Conservation (phyloP, 2,797 vertebrate species). For the Octomys mimax region DNA sequence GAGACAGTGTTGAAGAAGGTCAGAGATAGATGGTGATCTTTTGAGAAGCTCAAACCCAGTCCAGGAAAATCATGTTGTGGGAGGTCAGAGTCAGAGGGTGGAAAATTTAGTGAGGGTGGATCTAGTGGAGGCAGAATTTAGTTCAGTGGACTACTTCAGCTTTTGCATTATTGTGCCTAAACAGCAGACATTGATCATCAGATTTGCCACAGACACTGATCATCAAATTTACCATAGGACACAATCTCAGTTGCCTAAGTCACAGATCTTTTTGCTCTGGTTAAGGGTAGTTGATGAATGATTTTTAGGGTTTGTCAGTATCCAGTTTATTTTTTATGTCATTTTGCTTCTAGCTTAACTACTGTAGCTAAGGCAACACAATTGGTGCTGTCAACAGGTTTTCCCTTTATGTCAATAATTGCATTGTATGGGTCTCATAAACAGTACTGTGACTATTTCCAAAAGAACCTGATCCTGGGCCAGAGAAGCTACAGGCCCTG, state of each 20-base stretch:
- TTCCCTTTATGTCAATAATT: background rate
- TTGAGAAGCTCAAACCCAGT: background rate
- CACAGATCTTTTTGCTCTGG: background rate
- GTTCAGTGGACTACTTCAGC: background rate
- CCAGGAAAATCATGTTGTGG: background rate
- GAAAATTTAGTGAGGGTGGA: background rate
- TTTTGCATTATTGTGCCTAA: background rate
- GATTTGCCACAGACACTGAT: background rate
- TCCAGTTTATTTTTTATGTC: background rate
- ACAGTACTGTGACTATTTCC: background rate
- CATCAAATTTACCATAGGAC: background rate
- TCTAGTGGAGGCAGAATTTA: background rate
- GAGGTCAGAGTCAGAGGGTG: background rate
- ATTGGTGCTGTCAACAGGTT: background rate
- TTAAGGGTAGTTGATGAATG: background rate
- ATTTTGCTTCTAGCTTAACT: background rate
- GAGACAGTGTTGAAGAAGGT: background rate
- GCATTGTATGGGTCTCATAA: background rate
- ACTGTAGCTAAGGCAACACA: background rate
- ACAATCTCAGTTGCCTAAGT: background rate
- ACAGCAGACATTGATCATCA: background rate
- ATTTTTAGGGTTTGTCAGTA: background rate
- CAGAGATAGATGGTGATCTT: background rate
- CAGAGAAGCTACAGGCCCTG: background rate
- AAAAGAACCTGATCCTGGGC: background rate